Evolutionary conservation across 2,888 invertebrate species (phyloP).

Genomic region (Atethmia centrago): DNA sequence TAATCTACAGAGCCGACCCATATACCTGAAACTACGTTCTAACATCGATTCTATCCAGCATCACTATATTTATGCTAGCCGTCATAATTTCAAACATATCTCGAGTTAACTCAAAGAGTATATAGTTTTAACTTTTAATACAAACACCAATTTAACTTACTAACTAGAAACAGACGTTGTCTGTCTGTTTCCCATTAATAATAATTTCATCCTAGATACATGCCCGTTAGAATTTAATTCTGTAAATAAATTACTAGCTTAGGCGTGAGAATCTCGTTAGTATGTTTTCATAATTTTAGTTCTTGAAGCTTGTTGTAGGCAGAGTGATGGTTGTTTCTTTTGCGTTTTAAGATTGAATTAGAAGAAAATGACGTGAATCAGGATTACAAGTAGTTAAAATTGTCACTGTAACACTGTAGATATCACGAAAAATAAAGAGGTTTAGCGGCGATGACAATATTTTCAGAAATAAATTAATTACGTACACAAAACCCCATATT

Average conservation of each 20-base stretch:
- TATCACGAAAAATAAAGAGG: not conserved
- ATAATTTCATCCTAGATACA: slow-evolving; percentile 65
- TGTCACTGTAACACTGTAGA: too few relatives aligned
- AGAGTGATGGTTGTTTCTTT: slow-evolving; percentile 12
- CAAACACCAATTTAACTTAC: slow-evolving; percentile 48
- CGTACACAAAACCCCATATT: not conserved
- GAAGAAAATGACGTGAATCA: not conserved
- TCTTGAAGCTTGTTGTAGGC: slow-evolving; percentile 10
- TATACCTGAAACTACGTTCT: not conserved
- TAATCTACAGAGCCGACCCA: not conserved
- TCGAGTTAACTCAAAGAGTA: slow-evolving; percentile 41
- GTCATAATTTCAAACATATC: slow-evolving; percentile 54
- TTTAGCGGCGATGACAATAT: not conserved
- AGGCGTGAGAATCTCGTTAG: slow-evolving; percentile 56
- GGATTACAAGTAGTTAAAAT: too few relatives aligned
- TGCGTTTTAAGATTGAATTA: not conserved
- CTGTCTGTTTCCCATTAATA: slow-evolving; percentile 62
- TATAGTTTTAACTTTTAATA: slow-evolving; percentile 50
- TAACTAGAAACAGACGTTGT: slow-evolving; percentile 53
- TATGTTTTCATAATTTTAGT: slow-evolving; percentile 43
- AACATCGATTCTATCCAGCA: slow-evolving; percentile 3
- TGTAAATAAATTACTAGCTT: slow-evolving; percentile 60
- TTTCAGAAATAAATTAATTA: too few relatives aligned
- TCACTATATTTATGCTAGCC: slow-evolving; percentile 18
- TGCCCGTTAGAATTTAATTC: slow-evolving; percentile 65